phyloP scores from a whole-genome alignment of 2,113 vertebrate species.

The Astur gentilis region DNA sequence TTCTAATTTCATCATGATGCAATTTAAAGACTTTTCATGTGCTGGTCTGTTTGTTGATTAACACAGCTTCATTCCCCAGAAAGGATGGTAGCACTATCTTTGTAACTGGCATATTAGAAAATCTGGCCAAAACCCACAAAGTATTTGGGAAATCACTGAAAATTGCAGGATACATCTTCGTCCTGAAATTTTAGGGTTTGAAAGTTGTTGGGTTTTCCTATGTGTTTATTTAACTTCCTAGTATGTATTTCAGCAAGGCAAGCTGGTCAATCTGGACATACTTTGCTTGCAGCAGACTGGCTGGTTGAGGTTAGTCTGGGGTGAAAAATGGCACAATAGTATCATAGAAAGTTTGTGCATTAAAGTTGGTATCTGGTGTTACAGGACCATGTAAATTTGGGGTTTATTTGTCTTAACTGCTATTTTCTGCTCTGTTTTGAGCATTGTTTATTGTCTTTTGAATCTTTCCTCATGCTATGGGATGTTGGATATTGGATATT shows the following conservation, averaged over 20 bases:
- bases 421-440: neutral
- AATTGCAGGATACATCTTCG: neutral
- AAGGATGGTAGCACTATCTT: neutral
- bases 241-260: neutral
- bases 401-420: neutral
- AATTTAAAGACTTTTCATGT: neutral
- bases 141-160: neutral
- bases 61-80: neutral
- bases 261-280: neutral
- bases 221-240: neutral
- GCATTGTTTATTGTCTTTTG: neutral
- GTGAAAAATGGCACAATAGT: neutral
- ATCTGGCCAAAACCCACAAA: neutral
- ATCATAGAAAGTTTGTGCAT: neutral
- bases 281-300: neutral
- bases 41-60: neutral
- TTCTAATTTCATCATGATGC: rapidly evolving
- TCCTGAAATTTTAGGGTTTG: neutral
- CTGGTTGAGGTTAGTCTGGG: neutral
- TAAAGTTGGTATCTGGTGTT: neutral
- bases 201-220: neutral
- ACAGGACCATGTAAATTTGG: neutral
- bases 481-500: neutral
- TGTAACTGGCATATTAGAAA: neutral
- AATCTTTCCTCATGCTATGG: neutral